Evolutionary conservation across 2,113 vertebrate species (phyloP).

Genomic region (Embiotoca jacksoni): DNA sequence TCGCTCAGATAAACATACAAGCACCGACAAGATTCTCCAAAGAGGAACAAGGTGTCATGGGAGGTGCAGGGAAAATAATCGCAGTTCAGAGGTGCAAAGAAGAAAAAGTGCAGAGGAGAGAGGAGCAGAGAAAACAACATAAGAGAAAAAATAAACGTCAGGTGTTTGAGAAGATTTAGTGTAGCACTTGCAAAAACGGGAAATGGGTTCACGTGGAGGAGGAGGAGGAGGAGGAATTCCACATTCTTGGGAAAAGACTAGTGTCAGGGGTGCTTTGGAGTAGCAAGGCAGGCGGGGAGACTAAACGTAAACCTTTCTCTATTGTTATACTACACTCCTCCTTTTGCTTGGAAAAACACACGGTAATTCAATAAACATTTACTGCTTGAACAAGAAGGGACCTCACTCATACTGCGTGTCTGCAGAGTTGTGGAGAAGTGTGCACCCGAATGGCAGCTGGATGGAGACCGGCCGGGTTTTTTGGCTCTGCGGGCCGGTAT

Average conservation of each 20-base stretch:
- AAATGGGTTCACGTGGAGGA: conserved; percentile 60
- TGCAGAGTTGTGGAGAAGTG: conserved; percentile 11
- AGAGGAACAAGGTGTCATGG: conserved; percentile 77
- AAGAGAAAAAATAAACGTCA: conserved; percentile 79
- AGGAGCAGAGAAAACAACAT: conserved; percentile 65
- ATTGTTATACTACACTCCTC: conserved; percentile 68
- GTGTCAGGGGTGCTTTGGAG: conserved; percentile 59
- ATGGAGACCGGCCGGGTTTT: conserved; percentile 19
- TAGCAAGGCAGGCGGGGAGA: conserved; percentile 54
- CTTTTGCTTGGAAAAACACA: conserved; percentile 67
- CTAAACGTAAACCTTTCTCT: conserved; percentile 66
- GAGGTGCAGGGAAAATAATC: conserved; percentile 75
- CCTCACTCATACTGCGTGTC: conserved; percentile 28
- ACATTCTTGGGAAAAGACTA: conserved; percentile 76
- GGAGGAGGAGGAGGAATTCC: conserved; percentile 58
- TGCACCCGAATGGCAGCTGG: conserved; percentile 43
- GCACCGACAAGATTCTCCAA: conserved; percentile 71
- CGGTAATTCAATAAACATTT: conserved; percentile 76
- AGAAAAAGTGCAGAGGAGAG: conserved; percentile 47
- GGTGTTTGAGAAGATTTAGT: conserved; percentile 83
- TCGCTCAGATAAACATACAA: conserved; percentile 76
- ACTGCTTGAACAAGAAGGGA: conserved; percentile 53
- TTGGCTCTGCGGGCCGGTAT: conserved; percentile 52
- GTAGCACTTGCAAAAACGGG: conserved; percentile 73
- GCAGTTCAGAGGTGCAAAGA: conserved; percentile 64